Evolutionary conservation across 1,140 invertebrate genomes (phyloP).

Genomic region (Cyclargus thomasi): DNA sequence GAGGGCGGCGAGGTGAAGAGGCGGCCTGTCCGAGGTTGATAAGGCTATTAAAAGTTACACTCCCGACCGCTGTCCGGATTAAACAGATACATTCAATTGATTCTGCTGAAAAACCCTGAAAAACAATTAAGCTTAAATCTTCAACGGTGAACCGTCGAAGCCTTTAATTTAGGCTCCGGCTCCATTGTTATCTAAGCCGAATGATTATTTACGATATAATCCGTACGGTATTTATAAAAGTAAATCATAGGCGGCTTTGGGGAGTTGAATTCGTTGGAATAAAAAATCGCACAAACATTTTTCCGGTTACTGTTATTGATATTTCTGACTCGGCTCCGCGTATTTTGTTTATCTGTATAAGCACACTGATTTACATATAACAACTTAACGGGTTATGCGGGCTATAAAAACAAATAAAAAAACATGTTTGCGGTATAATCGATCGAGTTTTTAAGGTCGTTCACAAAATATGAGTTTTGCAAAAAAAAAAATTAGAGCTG

Average conservation of each 20-base stretch:
- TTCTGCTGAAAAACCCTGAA: constrained; percentile 39
- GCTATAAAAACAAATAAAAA: background rate
- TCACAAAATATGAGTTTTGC: no score
- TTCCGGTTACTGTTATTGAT: background rate
- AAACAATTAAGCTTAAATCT: background rate
- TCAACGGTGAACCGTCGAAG: no score
- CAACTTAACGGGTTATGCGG: background rate
- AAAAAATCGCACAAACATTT: background rate
- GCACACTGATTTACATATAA: constrained; percentile 1
- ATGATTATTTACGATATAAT: constrained; percentile 22
- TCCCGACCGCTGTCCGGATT: constrained; percentile 50
- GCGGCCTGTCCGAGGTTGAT: constrained; percentile 59
- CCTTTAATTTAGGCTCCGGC: background rate
- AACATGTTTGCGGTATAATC: background rate
- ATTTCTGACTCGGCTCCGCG: background rate
- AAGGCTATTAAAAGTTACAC: constrained; percentile 73
- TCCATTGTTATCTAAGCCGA: constrained; percentile 8
- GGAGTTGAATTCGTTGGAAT: constrained; percentile 11
- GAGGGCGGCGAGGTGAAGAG: constrained; percentile 39
- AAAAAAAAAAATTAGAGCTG: no score
- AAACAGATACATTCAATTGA: constrained; percentile 48
- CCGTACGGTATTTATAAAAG: constrained; percentile 19
- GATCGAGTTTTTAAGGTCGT: no score
- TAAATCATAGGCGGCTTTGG: constrained; percentile 7
- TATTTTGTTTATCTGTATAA: constrained; percentile 10